Evolutionary conservation across 1,140 invertebrate genomes (phyloP).

Genomic region (Lutraria rhynchaena): DNA sequence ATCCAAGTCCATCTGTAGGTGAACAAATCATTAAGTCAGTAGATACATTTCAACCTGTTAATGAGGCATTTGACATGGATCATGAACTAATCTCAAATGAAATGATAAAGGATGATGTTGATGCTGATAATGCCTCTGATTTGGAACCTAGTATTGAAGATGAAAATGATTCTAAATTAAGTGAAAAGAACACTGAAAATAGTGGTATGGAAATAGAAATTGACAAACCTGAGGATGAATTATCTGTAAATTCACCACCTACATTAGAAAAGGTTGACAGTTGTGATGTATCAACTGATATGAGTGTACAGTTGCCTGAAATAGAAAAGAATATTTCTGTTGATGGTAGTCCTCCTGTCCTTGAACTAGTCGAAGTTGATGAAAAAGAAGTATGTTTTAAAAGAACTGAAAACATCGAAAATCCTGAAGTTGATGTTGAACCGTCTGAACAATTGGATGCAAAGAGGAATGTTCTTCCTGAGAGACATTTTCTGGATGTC

Average conservation of each 20-base stretch:
- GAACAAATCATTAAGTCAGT: no score
- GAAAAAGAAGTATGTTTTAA: not conserved
- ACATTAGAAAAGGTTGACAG: slow-evolving; percentile 33
- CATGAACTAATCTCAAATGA: not conserved
- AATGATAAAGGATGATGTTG: not conserved
- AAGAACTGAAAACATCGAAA: no score
- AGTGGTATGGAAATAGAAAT: no score
- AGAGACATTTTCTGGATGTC: slow-evolving; percentile 54
- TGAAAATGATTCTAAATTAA: not conserved
- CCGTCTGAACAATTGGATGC: not conserved
- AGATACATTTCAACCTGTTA: no score
- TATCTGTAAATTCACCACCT: slow-evolving; percentile 18
- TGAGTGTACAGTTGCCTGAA: no score
- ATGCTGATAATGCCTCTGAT: not conserved
- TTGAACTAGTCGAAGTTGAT: slow-evolving; percentile 15
- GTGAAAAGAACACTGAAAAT: not conserved
- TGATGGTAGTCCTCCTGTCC: slow-evolving; percentile 28
- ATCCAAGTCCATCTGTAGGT: no score
- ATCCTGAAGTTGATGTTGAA: no score
- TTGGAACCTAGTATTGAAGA: not conserved
- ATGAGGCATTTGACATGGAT: not conserved
- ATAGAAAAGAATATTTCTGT: not conserved
- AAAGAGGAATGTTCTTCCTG: not conserved
- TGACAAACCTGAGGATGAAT: not conserved
- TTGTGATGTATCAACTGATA: not conserved